Base-by-base conservation (phyloP, 2,888 invertebrate genomes). In the Serripes groenlandicus region DNA sequence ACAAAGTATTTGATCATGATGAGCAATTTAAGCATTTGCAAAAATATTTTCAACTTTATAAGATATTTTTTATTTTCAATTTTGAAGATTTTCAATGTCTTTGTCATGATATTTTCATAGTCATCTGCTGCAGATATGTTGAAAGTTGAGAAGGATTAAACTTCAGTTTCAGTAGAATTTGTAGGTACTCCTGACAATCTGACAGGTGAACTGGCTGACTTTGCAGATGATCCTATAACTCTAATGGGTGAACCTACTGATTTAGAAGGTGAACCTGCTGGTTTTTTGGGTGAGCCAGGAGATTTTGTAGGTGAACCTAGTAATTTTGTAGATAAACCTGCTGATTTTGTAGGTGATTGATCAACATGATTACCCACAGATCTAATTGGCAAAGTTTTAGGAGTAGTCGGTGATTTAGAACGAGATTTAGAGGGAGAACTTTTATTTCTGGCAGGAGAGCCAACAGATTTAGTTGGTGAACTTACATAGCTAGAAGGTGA, bases 131-230 rank as follows among this genome's bases (percentile, higher is more conserved):
- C n/a, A n/a, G n/a, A n/a, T n/a, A n/a, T n/a, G n/a, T n/a, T n/a
- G n/a, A n/a, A n/a, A n/a, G n/a, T n/a, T n/a, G n/a, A 23, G 26
- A 56, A 56, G 5, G 1, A 9, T 34, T 34, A 62, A 7, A 66
- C 66, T 35, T 66, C 66, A 15, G 66, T 66, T 66, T 66, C 66
- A 35, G 37, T 66, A n/a, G 66, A 66, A 42, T 42, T 42, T 35
- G 66, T 66, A 34, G 62, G 62, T 3, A 34, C 30, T 32, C 34
- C 62, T 34, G 34, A 30, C n/a, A 62, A 4, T 62, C 34, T 62
- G 2, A 34, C 34, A 34, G 62, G 34, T 62, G 62, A 62, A 3
- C 34, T 34, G 30, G 62, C 34, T 26, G 62, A 34, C 21, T 62
- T 62, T 62, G 62, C n/a, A 5, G 62, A 34, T 4, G 62, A 62